Evolutionary conservation across 2,797 vertebrate species (phyloP), one percentile per base, ranked within the genome.

Genomic region (Mus caroli): DNA sequence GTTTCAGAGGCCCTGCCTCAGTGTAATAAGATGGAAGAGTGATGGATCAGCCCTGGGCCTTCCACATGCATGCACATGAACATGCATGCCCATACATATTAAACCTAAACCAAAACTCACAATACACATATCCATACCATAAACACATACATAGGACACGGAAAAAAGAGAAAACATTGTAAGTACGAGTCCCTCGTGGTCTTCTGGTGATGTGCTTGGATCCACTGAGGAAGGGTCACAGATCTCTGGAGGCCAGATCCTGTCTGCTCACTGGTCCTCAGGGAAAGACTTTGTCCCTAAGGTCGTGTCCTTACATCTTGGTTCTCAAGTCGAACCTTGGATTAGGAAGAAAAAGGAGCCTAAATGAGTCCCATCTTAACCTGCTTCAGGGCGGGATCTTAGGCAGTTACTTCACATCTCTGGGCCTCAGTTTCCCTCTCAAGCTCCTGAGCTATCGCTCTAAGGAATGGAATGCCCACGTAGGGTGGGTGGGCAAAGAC

Each of bases 231-330:
- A 82, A 31, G 40, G 50, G 46, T 26, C 6, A 37, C 28, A 17
- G 52, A 14, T 56, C 43, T 43, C 10, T 8, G 5, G 43, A 24
- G 9, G 62, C 10, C 22, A 56, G 20, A 31, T 40, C 56, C 58
- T 40, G 14, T n/a, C 62, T 46, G 15, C n/a, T 82, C 0, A 0
- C 40, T 75, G 24, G 71, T 60, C 0, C 43, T 37, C 67, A 34
- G 37, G 69, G 82, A 37, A 79, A 62, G 43, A 14, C 78, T 92
- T 95, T n/a, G 34, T 94, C 56, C 43, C 24, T 52, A n/a, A 71
- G 62, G 37, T 73, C 10, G 20, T 12, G 4, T 31, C 40, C 37
- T 67, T 86, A 1, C 6, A 26, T 64, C 52, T 95, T 86, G 82
- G 12, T 34, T 84, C 52, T 60, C 28, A 7, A 0, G 9, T 22